These are phyloP conservation scores for Cylas formicarius DNA, from an alignment of 1,140 invertebrate species.

Conservation along the genomic window DNA sequence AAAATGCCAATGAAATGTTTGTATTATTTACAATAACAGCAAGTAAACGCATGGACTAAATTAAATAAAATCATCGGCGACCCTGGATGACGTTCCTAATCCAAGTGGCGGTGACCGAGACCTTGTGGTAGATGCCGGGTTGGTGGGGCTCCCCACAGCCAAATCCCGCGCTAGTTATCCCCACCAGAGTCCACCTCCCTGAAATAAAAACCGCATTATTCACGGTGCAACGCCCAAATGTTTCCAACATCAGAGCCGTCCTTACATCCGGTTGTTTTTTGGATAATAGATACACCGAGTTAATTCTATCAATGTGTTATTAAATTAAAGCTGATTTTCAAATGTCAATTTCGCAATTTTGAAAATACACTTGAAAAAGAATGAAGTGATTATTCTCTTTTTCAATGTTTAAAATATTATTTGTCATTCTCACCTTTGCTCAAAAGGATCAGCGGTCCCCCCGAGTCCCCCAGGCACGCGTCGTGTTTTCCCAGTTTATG, in stretches of 20 bases:
- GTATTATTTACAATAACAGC: background rate
- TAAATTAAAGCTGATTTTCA: too few species aligned
- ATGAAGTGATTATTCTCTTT: too few species aligned
- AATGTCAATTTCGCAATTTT: too few species aligned
- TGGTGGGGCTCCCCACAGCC: slow-evolving; percentile 79
- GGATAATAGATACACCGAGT: too few species aligned
- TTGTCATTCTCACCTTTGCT: slow-evolving; percentile 39
- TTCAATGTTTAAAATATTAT: too few species aligned
- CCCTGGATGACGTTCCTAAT: slow-evolving; percentile 52
- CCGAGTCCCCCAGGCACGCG: slow-evolving; percentile 77
- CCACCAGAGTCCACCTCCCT: slow-evolving; percentile 68
- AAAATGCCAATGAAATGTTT: slow-evolving; percentile 4
- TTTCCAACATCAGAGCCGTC: too few species aligned
- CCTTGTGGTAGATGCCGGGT: slow-evolving; percentile 78
- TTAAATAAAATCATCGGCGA: background rate
- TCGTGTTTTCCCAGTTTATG: slow-evolving; percentile 74
- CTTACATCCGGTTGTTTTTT: too few species aligned
- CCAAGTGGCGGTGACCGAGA: slow-evolving; percentile 64
- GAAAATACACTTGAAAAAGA: too few species aligned
- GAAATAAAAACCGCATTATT: too few species aligned
- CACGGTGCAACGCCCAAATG: too few species aligned
- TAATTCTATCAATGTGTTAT: too few species aligned
- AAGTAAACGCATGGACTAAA: background rate
- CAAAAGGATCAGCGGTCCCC: slow-evolving; percentile 68
- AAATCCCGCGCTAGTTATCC: slow-evolving; percentile 80